Evolutionary conservation across 2,888 invertebrate genomes (phyloP).

Genomic region (Xestobium rufovillosum): DNA sequence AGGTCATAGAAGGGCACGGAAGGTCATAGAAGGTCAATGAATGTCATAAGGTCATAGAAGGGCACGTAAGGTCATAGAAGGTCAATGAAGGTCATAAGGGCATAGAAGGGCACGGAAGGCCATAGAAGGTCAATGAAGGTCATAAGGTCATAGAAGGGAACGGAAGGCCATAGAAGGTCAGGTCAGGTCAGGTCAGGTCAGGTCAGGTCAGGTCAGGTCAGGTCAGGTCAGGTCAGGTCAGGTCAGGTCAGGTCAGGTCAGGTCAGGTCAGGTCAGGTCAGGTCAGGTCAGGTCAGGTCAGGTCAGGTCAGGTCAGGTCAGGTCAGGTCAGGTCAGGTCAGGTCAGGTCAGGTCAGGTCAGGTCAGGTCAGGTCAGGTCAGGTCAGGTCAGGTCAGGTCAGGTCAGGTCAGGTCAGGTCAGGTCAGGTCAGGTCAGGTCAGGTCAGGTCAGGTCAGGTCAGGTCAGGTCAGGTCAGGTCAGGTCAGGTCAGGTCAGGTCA

Average conservation of each 20-base stretch:
- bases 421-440: constrained; percentile 4
- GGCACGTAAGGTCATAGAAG: too few species aligned
- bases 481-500: constrained; percentile 4
- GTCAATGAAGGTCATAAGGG: too few species aligned
- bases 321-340: constrained; percentile 4
- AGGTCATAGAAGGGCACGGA: too few species aligned
- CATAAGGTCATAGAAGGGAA: too few species aligned
- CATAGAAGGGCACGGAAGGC: too few species aligned
- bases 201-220: constrained; percentile 4
- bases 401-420: constrained; percentile 4
- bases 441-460: constrained; percentile 4
- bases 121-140: too few species aligned
- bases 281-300: constrained; percentile 4
- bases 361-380: constrained; percentile 4
- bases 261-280: constrained; percentile 4
- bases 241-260: constrained; percentile 4
- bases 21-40: too few species aligned
- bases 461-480: constrained; percentile 4
- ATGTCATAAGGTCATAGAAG: too few species aligned
- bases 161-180: too few species aligned
- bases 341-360: constrained; percentile 4
- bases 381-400: constrained; percentile 4
- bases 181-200: constrained; percentile 4
- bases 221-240: constrained; percentile 4
- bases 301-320: constrained; percentile 4